Percentiles rank a stretch among this genome's conserved stretches.
These are phyloP conservation scores for Pectinophora gossypiella DNA, from an alignment of 1,140 invertebrate species.

Conservation along the genomic window DNA sequence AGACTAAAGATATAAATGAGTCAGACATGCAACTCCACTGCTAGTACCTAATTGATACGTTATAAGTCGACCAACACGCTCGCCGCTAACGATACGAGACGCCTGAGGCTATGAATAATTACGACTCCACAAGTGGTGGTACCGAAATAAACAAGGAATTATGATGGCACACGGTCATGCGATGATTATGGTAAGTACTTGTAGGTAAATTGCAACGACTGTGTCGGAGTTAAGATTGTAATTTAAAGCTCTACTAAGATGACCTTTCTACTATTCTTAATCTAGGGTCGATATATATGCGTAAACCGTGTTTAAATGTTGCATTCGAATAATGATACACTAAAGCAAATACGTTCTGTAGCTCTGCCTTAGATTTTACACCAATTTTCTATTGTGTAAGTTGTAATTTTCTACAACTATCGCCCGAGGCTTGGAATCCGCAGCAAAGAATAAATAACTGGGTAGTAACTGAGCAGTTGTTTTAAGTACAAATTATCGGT, in stretches of 20 bases:
- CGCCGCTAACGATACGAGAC: neutral
- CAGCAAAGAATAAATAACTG: neutral
- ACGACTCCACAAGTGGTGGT: neutral
- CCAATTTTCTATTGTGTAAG: neutral
- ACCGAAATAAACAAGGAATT: neutral
- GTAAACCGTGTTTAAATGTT: neutral
- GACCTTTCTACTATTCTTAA: too few relatives aligned
- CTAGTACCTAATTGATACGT: neutral
- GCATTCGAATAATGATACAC: neutral
- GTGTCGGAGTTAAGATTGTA: too few relatives aligned
- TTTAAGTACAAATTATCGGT: neutral
- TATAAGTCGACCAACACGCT: neutral
- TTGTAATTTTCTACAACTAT: neutral
- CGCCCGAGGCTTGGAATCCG: neutral
- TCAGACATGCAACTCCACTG: neutral
- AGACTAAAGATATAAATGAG: conserved; percentile 19
- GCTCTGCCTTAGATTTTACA: neutral
- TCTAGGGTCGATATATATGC: neutral
- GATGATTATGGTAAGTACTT: too few relatives aligned
- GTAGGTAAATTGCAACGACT: too few relatives aligned
- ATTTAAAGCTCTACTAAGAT: too few relatives aligned
- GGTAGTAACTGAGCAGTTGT: neutral
- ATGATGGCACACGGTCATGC: neutral
- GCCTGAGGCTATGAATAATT: neutral
- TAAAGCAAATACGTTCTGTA: neutral